A percentile compares a stretch with the other conserved stretches of the same genome.
Evolutionary conservation across 2,797 vertebrate species (phyloP).

Genomic region (Anguilla pacifica): DNA sequence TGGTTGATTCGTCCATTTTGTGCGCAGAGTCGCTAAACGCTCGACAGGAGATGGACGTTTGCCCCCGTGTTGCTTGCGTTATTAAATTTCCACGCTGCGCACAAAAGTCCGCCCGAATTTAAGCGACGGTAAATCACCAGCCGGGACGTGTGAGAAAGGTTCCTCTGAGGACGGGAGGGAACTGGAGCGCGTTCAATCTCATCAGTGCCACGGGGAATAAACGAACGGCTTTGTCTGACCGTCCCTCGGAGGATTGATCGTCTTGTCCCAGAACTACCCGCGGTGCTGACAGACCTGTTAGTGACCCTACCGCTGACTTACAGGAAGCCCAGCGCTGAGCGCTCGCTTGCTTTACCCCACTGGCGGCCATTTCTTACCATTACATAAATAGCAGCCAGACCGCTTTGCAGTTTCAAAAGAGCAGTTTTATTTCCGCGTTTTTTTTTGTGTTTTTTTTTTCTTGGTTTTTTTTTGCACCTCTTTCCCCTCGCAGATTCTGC

Average conservation of each 20-base stretch:
- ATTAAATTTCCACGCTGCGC: background rate
- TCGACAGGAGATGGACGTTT: background rate
- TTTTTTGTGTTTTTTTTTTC: background rate
- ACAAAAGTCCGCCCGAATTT: background rate
- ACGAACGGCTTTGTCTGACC: background rate
- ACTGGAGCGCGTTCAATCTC: background rate
- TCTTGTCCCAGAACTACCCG: background rate
- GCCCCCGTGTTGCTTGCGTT: background rate
- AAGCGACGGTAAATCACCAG: background rate
- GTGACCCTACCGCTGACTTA: background rate
- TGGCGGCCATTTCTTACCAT: background rate
- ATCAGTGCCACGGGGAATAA: background rate
- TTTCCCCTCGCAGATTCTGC: background rate
- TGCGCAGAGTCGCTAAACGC: background rate
- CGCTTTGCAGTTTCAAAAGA: slow-evolving; percentile 14
- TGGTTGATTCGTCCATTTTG: background rate
- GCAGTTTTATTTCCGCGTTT: background rate
- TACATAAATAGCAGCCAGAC: background rate
- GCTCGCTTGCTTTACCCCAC: background rate
- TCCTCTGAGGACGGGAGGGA: background rate
- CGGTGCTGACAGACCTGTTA: background rate
- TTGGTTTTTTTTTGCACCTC: background rate
- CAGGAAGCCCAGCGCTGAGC: background rate
- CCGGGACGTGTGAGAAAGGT: background rate
- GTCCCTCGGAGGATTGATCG: background rate